A percentile compares a stretch with the other conserved stretches of the same genome.
Evolutionary conservation across 1,140 invertebrate genomes (phyloP).

Genomic region (Aphis gossypii): DNA sequence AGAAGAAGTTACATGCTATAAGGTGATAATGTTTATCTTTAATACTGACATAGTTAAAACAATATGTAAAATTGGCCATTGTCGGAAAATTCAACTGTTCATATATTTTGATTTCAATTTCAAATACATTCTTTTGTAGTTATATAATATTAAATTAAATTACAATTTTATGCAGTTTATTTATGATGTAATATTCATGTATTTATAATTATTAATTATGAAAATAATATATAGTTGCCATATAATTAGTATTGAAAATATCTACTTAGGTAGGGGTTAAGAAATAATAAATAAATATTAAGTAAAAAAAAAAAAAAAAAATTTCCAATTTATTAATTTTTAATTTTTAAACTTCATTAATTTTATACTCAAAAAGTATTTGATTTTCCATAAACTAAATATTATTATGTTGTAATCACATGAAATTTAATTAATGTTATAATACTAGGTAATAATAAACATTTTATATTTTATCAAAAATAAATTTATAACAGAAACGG

Average conservation of each 20-base stretch:
- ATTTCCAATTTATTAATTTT: not conserved
- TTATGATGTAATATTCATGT: not conserved
- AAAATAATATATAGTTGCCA: not conserved
- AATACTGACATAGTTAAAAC: not conserved
- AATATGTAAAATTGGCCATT: not conserved
- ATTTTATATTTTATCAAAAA: not conserved
- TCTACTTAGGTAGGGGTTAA: not conserved
- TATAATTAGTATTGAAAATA: not conserved
- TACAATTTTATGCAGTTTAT: not conserved
- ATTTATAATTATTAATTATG: not conserved
- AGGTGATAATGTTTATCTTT: slow-evolving; percentile 65
- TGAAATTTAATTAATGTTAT: not conserved
- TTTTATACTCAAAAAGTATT: not conserved
- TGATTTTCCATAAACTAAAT: not conserved
- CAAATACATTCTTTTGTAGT: not conserved
- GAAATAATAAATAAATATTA: not conserved
- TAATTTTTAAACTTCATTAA: too few relatives aligned
- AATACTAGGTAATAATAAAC: not conserved
- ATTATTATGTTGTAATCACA: not conserved
- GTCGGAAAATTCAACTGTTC: not conserved
- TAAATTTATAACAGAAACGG: not conserved
- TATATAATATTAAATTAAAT: not conserved
- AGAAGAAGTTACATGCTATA: slow-evolving; percentile 95
- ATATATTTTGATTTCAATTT: not conserved
- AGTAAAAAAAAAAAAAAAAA: not conserved